These are phyloP conservation scores for Menidia menidia DNA, from an alignment of 2,797 vertebrate genomes.

Conservation along the genomic window DNA sequence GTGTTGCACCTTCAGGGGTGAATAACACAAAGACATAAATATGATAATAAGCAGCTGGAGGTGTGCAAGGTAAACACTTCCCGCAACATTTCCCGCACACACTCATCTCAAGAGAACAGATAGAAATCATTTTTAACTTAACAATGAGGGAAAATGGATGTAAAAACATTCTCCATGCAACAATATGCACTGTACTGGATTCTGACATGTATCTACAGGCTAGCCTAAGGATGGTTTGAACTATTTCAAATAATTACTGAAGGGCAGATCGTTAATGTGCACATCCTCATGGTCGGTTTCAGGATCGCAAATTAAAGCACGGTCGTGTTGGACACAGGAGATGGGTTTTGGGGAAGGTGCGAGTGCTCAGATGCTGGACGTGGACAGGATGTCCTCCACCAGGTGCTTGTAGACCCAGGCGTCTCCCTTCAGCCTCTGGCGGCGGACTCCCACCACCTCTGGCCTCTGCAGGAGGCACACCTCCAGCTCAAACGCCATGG, in stretches of 20 bases:
- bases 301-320: neutral
- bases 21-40: conserved; percentile 64
- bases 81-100: conserved; percentile 30
- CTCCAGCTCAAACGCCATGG: conserved; percentile 94
- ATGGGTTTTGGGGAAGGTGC: conserved; percentile 9
- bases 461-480: conserved; percentile 90
- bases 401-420: conserved; percentile 97
- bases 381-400: conserved; percentile 91
- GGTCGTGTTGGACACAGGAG: no score
- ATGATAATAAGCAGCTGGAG: conserved; percentile 60
- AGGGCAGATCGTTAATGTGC: conserved; percentile 14
- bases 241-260: conserved; percentile 42
- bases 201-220: conserved; percentile 1
- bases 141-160: conserved; percentile 22
- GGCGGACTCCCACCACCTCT: conserved; percentile 87
- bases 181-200: conserved; percentile 27
- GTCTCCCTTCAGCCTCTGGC: conserved; percentile 93
- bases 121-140: conserved; percentile 36
- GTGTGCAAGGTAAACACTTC: conserved; percentile 33
- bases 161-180: conserved; percentile 40
- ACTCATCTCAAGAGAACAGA: conserved; percentile 35
- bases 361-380: conserved; percentile 82
- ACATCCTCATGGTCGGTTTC: neutral
- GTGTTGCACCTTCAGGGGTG: conserved; percentile 37
- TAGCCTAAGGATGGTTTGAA: conserved; percentile 38